A percentile compares a stretch with the other conserved stretches of the same genome.
Conservation (phyloP, 2,888 invertebrate genomes). For the Papilio demoleus region DNA sequence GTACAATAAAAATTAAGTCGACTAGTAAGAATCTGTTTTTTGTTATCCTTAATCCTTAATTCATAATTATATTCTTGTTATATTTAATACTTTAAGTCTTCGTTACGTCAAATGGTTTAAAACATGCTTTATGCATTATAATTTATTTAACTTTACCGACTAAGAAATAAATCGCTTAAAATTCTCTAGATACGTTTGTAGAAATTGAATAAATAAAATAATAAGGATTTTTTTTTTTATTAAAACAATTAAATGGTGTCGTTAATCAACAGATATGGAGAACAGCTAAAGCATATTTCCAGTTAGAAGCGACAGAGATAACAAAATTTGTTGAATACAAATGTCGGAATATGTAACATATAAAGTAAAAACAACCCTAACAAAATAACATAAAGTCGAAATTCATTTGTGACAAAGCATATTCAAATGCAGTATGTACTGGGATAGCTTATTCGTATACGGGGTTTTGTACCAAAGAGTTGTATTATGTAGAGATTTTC, state of each 20-base stretch:
- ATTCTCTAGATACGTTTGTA: too few relatives aligned
- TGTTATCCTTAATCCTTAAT: too few relatives aligned
- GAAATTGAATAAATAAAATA: too few relatives aligned
- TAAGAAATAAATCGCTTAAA: too few relatives aligned
- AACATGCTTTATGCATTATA: too few relatives aligned
- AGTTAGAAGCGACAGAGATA: slow-evolving; percentile 44
- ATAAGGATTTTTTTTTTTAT: too few relatives aligned
- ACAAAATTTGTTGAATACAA: slow-evolving; percentile 43
- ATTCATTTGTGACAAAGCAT: slow-evolving; percentile 47
- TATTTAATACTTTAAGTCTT: too few relatives aligned
- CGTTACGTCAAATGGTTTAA: too few relatives aligned
- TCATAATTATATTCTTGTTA: too few relatives aligned
- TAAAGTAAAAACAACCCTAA: slow-evolving; percentile 52
- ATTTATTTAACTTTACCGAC: too few relatives aligned
- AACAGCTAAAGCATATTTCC: slow-evolving; percentile 49
- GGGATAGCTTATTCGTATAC: slow-evolving; percentile 19
- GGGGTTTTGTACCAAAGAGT: slow-evolving; percentile 20
- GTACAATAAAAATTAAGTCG: too few relatives aligned
- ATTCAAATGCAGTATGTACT: neutral
- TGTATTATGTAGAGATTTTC: neutral
- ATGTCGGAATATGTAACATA: slow-evolving; percentile 48
- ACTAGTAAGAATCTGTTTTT: too few relatives aligned
- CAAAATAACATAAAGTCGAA: slow-evolving; percentile 54
- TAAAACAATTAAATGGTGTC: slow-evolving; percentile 4
- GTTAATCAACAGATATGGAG: slow-evolving; percentile 46